Conservation (phyloP, 2,113 vertebrate genomes). For the Sphyrna mokarran region DNA sequence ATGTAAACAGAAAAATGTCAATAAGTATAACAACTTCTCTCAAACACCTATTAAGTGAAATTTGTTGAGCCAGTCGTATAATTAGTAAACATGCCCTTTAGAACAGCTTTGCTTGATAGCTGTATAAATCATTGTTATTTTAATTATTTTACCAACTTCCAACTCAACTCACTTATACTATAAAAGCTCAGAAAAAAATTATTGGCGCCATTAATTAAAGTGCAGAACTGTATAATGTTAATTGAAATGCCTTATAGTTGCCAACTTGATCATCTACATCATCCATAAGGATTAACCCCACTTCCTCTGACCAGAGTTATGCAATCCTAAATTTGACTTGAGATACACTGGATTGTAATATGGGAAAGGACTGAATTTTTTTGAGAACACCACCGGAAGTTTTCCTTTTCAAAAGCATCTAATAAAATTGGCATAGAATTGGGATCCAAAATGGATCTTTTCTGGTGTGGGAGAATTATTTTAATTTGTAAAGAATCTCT, state of each 20-base stretch:
- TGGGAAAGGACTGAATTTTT: neutral
- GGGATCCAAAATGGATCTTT: neutral
- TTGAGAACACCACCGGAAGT: neutral
- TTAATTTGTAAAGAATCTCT: neutral
- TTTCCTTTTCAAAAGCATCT: neutral
- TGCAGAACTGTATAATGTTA: neutral
- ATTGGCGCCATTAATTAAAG: neutral
- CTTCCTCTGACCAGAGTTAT: neutral
- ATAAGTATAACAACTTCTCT: neutral
- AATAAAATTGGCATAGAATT: too few species aligned
- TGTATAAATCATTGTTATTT: neutral
- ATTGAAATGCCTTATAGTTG: neutral
- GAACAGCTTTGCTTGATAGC: neutral
- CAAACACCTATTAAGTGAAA: slow-evolving; percentile 10
- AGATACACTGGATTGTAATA: neutral
- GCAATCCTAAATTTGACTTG: neutral
- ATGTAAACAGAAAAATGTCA: slow-evolving; percentile 32
- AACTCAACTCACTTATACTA: neutral
- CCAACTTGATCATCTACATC: neutral
- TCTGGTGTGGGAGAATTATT: neutral
- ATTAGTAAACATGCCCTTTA: slow-evolving; percentile 17
- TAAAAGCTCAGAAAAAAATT: neutral
- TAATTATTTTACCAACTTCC: neutral
- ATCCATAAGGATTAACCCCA: neutral
- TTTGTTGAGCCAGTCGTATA: slow-evolving; percentile 16